Evolutionary conservation across 1,140 invertebrate species (phyloP).

Genomic region (Camponotus floridanus): DNA sequence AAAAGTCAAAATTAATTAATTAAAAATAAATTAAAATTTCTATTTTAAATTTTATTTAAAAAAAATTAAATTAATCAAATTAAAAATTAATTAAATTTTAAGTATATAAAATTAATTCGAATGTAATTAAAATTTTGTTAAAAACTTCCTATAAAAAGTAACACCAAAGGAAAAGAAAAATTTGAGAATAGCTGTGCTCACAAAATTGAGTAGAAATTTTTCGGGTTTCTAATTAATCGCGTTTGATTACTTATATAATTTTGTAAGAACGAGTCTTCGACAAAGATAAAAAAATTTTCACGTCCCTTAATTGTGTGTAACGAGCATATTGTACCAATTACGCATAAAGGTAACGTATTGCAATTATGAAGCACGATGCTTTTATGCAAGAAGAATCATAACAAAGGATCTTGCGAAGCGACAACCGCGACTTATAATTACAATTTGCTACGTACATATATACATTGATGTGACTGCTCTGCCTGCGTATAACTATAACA

Average conservation of each 20-base stretch:
- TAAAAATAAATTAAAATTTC: no score
- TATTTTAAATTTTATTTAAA: no score
- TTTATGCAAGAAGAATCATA: constrained; percentile 17
- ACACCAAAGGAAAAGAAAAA: neutral
- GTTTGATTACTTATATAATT: constrained; percentile 9
- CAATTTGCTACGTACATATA: neutral
- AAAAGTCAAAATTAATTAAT: neutral
- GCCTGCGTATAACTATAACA: constrained; percentile 25
- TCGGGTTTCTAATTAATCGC: neutral
- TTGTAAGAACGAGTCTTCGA: neutral
- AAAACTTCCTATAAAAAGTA: neutral
- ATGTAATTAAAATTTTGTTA: neutral
- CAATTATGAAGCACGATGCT: neutral
- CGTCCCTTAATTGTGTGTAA: neutral
- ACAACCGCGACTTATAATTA: constrained; percentile 11
- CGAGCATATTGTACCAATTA: constrained; percentile 14
- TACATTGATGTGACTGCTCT: neutral
- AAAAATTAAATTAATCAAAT: no score
- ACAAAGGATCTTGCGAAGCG: neutral
- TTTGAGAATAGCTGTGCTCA: neutral
- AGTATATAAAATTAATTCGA: neutral
- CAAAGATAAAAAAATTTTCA: neutral
- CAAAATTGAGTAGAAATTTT: neutral
- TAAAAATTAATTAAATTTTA: no score
- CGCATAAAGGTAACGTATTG: neutral